Base-by-base conservation (phyloP, 1,140 invertebrate genomes). In the Lepidurus apus region DNA sequence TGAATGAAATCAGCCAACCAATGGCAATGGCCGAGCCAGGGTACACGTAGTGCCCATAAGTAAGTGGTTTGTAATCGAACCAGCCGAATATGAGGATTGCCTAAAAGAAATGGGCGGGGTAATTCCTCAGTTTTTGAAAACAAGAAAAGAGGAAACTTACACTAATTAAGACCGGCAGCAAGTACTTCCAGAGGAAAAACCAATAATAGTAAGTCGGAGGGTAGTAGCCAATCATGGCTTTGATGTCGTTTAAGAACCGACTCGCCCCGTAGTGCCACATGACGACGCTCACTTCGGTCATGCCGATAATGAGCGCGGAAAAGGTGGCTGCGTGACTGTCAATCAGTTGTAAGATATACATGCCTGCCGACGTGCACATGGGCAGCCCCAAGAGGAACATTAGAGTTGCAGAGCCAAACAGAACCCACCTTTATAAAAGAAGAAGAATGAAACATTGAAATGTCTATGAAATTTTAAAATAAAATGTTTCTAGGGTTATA, bases 311-410 rank as follows among this genome's bases (percentile, higher is more conserved):
- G 73, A 94, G 85, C 1, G 94, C 93, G 21, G 92, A 93, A 90
- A 92, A 95, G 83, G 93, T 94, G 21, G 93, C 93, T 1, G 93
- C 92, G 82, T 95, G 94, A 81, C 93, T 93, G 82, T 95, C 93
- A 90, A 95, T 93, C 78, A 95, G 82, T 82, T 94, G 92, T 11
- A 94, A 85, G 89, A 93, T 91, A 83, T 93, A 94, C 90, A 94
- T 93, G 6, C 93, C 93, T 82, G 91, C 90, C 79, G 88, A 86
- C 82, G 89, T 91, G 81, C 90, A 89, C 91, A 91, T 91, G 34
- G 90, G 89, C 24, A 92, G 82, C 1, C 88, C 91, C 34, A 91
- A 84, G n/a, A 90, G 79, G 84, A 91, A 92, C 79, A 89, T 89
- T 7, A 83, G 77, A 8, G 87, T 81, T 82, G 90, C 91, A n/a